These are phyloP conservation scores for Pemphredon lugubris DNA, from an alignment of 2,888 invertebrate genomes.

Conservation along the genomic window DNA sequence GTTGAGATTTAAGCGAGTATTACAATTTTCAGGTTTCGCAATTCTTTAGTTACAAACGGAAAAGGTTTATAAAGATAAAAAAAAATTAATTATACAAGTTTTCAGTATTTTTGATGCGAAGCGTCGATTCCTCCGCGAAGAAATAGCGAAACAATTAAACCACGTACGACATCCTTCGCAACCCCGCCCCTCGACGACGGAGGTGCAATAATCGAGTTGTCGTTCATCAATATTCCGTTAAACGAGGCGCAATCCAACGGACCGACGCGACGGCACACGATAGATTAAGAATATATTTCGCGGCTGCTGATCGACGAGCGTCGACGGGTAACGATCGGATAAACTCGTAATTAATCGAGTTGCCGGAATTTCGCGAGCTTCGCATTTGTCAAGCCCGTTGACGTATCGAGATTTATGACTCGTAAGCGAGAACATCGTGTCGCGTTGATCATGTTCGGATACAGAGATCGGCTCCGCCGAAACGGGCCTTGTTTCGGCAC, in stretches of 20 bases:
- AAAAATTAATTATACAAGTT: no score
- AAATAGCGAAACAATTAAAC: conserved; percentile 1
- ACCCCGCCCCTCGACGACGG: background rate
- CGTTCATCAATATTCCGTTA: conserved; percentile 17
- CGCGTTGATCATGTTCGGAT: conserved; percentile 32
- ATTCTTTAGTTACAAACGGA: no score
- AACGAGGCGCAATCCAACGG: background rate
- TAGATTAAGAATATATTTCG: conserved; percentile 28
- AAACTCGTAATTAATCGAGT: conserved; percentile 46
- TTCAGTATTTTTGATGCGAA: no score
- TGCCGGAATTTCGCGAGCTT: conserved; percentile 48
- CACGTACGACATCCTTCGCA: conserved; percentile 1
- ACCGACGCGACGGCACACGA: background rate
- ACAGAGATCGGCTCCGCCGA: conserved; percentile 1
- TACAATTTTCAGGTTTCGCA: no score
- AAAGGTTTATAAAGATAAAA: no score
- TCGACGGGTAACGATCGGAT: conserved; percentile 29
- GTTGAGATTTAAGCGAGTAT: no score
- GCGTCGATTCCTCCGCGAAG: no score
- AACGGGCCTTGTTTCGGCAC: conserved; percentile 2
- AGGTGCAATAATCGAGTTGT: background rate
- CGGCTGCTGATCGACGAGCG: conserved; percentile 25
- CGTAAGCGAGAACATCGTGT: conserved; percentile 24
- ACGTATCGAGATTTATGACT: conserved; percentile 44
- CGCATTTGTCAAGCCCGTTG: conserved; percentile 34